Evolutionary conservation across 2,888 invertebrate species (phyloP).

Genomic region (Drosophila tripunctata): DNA sequence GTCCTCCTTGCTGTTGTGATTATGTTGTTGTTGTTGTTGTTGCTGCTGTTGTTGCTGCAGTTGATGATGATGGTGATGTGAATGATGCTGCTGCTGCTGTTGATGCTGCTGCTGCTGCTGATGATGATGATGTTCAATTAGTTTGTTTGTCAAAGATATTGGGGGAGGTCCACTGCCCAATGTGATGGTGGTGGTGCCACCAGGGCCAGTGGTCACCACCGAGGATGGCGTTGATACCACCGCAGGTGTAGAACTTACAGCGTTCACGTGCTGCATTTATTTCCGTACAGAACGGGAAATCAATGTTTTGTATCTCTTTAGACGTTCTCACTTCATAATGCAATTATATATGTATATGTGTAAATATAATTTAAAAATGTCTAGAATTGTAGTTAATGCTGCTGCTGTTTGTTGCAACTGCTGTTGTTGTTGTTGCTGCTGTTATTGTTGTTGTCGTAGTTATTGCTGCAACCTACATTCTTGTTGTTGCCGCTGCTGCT

Average conservation of each 20-base stretch:
- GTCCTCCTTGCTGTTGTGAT: constrained; percentile 46
- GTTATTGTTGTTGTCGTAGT: constrained; percentile 45
- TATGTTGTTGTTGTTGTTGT: constrained; percentile 3
- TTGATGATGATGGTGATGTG: background rate
- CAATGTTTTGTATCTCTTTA: constrained; percentile 25
- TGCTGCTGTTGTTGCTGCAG: background rate
- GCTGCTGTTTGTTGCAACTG: constrained; percentile 44
- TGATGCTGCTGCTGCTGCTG: background rate
- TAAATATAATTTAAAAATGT: too few species aligned
- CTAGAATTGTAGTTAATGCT: constrained; percentile 20
- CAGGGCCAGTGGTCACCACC: constrained; percentile 75
- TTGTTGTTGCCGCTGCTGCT: constrained; percentile 58
- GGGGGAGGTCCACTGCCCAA: constrained; percentile 74
- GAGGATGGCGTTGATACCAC: constrained; percentile 64
- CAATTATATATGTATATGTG: constrained; percentile 17
- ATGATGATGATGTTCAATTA: constrained; percentile 16
- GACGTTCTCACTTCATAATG: background rate
- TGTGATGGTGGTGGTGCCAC: constrained; percentile 83
- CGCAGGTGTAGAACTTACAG: constrained; percentile 72
- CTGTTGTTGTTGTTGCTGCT: constrained; percentile 36
- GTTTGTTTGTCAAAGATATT: constrained; percentile 52
- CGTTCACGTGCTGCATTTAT: constrained; percentile 82
- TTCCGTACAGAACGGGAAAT: constrained; percentile 37
- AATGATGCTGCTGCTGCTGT: background rate
- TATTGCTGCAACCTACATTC: constrained; percentile 62